Percentiles rank a stretch among this genome's conserved stretches.
These are phyloP conservation scores for Otis tarda DNA, from an alignment of 2,113 vertebrate species.

Conservation along the genomic window DNA sequence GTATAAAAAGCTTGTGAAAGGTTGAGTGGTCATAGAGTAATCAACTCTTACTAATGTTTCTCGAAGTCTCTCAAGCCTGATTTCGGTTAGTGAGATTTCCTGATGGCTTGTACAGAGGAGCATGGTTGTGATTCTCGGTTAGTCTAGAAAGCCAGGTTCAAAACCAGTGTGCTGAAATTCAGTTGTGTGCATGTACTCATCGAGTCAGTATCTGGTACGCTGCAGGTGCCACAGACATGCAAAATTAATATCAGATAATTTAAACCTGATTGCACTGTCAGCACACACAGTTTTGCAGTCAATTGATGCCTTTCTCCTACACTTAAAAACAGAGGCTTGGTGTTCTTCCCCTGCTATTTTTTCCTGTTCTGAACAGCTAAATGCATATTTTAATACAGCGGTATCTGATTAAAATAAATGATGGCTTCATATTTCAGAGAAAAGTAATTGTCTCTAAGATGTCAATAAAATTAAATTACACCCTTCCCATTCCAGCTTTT, in stretches of 20 bases:
- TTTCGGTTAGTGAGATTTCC: neutral
- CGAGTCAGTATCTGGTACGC: neutral
- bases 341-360: neutral
- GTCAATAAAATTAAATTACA: neutral
- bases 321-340: neutral
- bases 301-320: neutral
- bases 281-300: neutral
- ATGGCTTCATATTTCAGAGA: neutral
- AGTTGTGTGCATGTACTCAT: neutral
- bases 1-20: neutral
- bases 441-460: neutral
- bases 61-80: neutral
- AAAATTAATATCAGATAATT: conserved; percentile 15
- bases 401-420: neutral
- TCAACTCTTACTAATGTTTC: neutral
- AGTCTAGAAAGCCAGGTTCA: neutral
- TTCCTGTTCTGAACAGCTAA: neutral
- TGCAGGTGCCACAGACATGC: neutral
- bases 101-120: neutral
- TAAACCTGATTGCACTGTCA: conserved; percentile 9
- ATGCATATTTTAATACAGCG: neutral
- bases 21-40: neutral
- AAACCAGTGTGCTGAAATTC: neutral
- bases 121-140: neutral
- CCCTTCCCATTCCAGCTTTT: conserved; percentile 7